These are phyloP conservation scores for Hedya salicella DNA, from an alignment of 2,888 invertebrate genomes.

Conservation along the genomic window DNA sequence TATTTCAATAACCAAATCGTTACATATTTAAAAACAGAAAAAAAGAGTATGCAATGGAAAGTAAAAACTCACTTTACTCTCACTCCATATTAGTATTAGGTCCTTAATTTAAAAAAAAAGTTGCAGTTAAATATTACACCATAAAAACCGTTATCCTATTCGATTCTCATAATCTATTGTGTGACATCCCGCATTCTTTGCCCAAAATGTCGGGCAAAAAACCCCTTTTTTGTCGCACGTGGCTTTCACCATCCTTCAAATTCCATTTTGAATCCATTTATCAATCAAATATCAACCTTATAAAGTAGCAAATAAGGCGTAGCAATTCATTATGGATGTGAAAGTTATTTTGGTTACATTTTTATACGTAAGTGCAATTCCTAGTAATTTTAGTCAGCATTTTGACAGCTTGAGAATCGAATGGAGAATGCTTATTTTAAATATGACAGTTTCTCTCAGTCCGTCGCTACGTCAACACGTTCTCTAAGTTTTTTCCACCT, in stretches of 20 bases:
- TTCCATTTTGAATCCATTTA: not conserved
- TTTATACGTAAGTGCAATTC: slow-evolving; percentile 21
- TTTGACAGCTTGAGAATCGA: slow-evolving; percentile 29
- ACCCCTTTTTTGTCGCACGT: slow-evolving; percentile 15
- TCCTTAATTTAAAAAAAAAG: not conserved
- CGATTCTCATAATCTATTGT: slow-evolving; percentile 15
- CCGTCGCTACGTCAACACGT: slow-evolving; percentile 1
- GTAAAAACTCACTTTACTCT: no score
- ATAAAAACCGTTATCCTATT: slow-evolving; percentile 13
- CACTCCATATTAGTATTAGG: no score
- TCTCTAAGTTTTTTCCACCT: not conserved
- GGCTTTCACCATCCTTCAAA: not conserved
- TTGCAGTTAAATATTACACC: not conserved
- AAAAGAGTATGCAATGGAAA: no score
- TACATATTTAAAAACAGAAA: no score
- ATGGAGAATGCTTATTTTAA: slow-evolving; percentile 2
- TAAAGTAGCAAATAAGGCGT: not conserved
- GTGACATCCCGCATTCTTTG: slow-evolving; percentile 7
- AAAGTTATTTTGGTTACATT: slow-evolving; percentile 21
- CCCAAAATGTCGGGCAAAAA: slow-evolving; percentile 17
- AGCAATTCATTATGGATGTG: not conserved
- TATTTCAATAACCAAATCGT: no score
- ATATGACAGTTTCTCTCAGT: slow-evolving; percentile 9
- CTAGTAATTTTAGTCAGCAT: slow-evolving; percentile 33
- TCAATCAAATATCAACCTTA: not conserved